These are phyloP conservation scores for Cryptomyrus ogoouensis DNA, from an alignment of 2,113 vertebrate species.

Conservation along the genomic window DNA sequence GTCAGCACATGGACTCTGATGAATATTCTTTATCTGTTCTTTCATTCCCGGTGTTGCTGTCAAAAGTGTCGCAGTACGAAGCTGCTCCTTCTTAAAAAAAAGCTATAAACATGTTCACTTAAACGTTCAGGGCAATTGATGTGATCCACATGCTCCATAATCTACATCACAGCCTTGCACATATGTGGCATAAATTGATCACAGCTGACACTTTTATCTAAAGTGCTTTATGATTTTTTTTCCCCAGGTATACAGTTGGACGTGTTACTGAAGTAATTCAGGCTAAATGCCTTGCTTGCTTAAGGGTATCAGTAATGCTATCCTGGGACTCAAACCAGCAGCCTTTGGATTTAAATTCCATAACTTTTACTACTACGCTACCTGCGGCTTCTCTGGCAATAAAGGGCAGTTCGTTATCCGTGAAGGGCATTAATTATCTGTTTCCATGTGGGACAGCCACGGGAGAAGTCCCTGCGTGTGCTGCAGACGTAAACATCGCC, in stretches of 20 bases:
- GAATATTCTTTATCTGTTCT: neutral
- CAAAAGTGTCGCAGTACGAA: neutral
- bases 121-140: neutral
- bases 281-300: neutral
- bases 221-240: neutral
- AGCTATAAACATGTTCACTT: neutral
- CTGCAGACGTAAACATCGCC: slow-evolving; percentile 8
- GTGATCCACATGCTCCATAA: neutral
- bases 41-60: neutral
- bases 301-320: neutral
- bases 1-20: neutral
- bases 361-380: neutral
- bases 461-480: neutral
- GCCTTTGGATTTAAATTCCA: neutral
- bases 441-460: neutral
- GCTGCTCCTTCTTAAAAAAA: neutral
- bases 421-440: slow-evolving; percentile 2
- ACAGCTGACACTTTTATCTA: neutral
- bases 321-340: neutral
- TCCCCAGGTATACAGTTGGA: neutral
- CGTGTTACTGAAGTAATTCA: neutral
- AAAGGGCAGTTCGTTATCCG: neutral
- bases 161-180: neutral
- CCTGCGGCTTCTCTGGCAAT: neutral
- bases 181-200: neutral